phyloP scores from a whole-genome alignment of 2,888 invertebrate genomes.

The Hirtodrosophila duncani region DNA sequence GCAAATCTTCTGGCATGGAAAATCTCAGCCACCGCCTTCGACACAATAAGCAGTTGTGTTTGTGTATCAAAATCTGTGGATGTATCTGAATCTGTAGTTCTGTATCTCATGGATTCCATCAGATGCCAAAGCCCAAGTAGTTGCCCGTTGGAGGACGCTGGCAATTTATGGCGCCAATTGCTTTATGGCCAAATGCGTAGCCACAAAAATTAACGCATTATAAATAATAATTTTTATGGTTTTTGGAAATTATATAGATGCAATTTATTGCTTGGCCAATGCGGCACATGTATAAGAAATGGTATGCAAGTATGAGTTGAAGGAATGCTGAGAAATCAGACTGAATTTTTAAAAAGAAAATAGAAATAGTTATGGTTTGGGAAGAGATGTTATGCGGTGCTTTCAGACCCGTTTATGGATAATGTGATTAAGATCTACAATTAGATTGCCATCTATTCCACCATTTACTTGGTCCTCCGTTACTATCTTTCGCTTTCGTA shows the following conservation, averaged over 20 bases:
- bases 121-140: slow-evolving; percentile 5
- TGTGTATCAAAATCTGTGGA: slow-evolving; percentile 8
- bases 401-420: too few species aligned
- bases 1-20: slow-evolving; percentile 59
- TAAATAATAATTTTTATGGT: slow-evolving; percentile 73
- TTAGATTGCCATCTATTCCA: too few species aligned
- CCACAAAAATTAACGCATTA: slow-evolving; percentile 58
- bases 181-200: slow-evolving; percentile 57
- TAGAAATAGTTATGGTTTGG: too few species aligned
- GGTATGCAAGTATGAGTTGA: too few species aligned
- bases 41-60: slow-evolving; percentile 18
- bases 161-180: slow-evolving; percentile 62
- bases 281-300: too few species aligned
- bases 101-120: slow-evolving; percentile 20
- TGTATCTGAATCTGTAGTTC: slow-evolving; percentile 9
- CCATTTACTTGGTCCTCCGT: too few species aligned
- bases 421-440: too few species aligned
- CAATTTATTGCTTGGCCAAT: slow-evolving; percentile 53
- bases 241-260: slow-evolving; percentile 43
- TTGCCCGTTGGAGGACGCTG: slow-evolving; percentile 28
- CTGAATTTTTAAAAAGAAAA: too few species aligned
- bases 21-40: slow-evolving; percentile 52
- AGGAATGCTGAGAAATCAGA: too few species aligned
- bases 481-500: too few species aligned
- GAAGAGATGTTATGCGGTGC: too few species aligned